These are phyloP conservation scores for Heterotis niloticus DNA, from an alignment of 2,113 vertebrate species.

Conservation along the genomic window DNA sequence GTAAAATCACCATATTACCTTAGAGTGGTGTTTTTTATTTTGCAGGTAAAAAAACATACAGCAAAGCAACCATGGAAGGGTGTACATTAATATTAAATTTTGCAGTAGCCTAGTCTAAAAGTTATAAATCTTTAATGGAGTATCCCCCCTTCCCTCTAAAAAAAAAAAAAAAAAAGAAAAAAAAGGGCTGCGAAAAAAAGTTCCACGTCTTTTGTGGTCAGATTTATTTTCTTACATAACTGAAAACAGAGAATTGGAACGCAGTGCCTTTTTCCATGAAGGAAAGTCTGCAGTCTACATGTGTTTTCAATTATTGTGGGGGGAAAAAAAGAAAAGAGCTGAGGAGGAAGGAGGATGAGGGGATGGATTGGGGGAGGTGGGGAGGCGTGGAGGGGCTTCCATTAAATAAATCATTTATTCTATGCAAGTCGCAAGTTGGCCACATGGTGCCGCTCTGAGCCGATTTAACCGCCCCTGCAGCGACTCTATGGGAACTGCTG, in stretches of 20 bases:
- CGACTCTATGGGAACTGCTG: slow-evolving; percentile 5
- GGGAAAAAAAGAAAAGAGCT: slow-evolving; percentile 29
- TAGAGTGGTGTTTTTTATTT: neutral
- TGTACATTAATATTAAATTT: neutral
- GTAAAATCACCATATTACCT: too few relatives aligned
- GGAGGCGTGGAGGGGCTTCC: slow-evolving; percentile 2
- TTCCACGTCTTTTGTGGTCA: slow-evolving; percentile 33
- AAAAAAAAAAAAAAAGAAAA: neutral
- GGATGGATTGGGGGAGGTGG: too few relatives aligned
- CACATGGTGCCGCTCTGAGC: slow-evolving; percentile 54
- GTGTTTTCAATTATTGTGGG: slow-evolving; percentile 66
- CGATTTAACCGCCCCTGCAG: neutral
- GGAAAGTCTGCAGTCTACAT: slow-evolving; percentile 70
- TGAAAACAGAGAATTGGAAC: slow-evolving; percentile 60
- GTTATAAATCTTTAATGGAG: too few relatives aligned
- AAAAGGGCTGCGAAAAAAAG: slow-evolving; percentile 19
- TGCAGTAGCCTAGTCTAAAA: neutral
- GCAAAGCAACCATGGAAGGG: neutral
- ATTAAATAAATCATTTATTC: slow-evolving; percentile 20
- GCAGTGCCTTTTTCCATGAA: slow-evolving; percentile 45
- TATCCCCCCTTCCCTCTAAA: neutral
- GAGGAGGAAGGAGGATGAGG: too few relatives aligned
- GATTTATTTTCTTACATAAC: slow-evolving; percentile 39
- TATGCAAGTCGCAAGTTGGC: slow-evolving; percentile 37
- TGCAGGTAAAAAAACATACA: neutral